These are phyloP conservation scores for Montipora cactus DNA, from an alignment of 64 coral and sea anemone genomes.

Conservation along the genomic window DNA sequence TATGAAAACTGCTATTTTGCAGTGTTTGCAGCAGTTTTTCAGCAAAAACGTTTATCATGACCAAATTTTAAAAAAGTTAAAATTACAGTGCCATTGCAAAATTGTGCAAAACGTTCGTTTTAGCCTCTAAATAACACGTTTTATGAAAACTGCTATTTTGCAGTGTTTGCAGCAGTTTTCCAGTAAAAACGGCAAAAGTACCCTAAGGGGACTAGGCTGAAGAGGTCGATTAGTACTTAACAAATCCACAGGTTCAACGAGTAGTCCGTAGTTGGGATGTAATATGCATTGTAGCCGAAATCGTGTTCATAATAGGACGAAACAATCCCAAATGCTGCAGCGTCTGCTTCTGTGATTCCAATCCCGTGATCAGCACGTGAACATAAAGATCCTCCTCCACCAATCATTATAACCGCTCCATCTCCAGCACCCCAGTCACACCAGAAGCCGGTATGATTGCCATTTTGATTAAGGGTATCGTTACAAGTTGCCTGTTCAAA, in stretches of 20 bases:
- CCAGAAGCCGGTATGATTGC: slow-evolving; percentile 25
- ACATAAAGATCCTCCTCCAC: slow-evolving; percentile 18
- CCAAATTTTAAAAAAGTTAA: too few species aligned
- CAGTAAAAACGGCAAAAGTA: too few species aligned
- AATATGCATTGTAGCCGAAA: neutral
- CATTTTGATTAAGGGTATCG: neutral
- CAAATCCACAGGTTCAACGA: slow-evolving; percentile 42
- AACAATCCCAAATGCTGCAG: neutral
- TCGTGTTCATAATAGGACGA: too few species aligned
- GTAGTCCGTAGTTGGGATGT: neutral
- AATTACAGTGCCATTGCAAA: too few species aligned
- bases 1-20: too few species aligned
- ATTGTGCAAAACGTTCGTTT: too few species aligned
- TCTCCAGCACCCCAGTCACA: slow-evolving; percentile 20
- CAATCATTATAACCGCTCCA: slow-evolving; percentile 37
- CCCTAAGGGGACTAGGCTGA: too few species aligned
- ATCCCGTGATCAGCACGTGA: slow-evolving; percentile 40
- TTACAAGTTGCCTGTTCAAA: neutral
- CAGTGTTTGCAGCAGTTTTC: too few species aligned
- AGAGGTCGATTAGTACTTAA: neutral
- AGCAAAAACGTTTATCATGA: too few species aligned
- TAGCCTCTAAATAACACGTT: too few species aligned
- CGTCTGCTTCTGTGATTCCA: neutral
- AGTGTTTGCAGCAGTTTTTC: too few species aligned
- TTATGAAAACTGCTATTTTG: too few species aligned